These are phyloP conservation scores for Neopelma chrysocephalum DNA, from an alignment of 2,797 vertebrate genomes.

Conservation along the genomic window DNA sequence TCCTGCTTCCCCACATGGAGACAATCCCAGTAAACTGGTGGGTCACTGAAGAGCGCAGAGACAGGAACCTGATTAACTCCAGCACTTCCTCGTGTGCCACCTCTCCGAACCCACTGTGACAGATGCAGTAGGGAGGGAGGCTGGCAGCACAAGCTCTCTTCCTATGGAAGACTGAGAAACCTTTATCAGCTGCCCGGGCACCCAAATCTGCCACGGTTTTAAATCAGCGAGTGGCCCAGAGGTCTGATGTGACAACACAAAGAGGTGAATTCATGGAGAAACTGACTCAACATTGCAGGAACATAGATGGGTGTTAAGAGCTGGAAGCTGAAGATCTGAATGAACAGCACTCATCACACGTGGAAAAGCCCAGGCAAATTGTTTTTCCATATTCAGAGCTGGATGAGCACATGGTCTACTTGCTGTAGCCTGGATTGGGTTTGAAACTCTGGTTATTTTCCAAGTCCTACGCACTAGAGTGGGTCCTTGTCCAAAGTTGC, in stretches of 20 bases:
- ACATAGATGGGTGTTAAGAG: not conserved
- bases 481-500: not conserved
- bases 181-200: not conserved
- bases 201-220: not conserved
- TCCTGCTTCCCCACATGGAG: not conserved
- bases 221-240: not conserved
- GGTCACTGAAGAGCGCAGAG: not conserved
- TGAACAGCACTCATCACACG: not conserved
- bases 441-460: not conserved
- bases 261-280: not conserved
- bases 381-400: not conserved
- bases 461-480: not conserved
- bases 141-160: not conserved
- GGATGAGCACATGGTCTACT: not conserved
- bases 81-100: not conserved
- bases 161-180: not conserved
- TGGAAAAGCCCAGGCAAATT: not conserved
- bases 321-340: not conserved
- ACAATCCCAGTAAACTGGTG: not conserved
- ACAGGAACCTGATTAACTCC: not conserved
- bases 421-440: not conserved
- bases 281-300: not conserved
- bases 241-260: not conserved
- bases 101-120: not conserved
- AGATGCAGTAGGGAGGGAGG: not conserved